phyloP scores from a whole-genome alignment of 2,113 vertebrate genomes.

The Pimephales promelas region DNA sequence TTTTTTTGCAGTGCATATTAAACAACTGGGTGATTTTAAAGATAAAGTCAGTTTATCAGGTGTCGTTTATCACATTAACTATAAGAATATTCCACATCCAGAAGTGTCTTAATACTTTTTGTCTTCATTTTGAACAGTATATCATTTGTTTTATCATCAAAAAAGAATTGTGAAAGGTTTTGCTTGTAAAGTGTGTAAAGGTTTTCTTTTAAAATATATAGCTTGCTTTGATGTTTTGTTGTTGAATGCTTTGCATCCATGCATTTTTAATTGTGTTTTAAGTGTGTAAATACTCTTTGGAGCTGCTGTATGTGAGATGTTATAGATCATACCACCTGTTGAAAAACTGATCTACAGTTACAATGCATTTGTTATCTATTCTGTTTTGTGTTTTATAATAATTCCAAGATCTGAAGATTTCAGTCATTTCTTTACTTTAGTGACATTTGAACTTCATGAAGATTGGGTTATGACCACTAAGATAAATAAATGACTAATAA shows the following conservation, averaged over 20 bases:
- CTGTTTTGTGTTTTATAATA: slow-evolving; percentile 26
- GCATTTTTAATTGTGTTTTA: not conserved
- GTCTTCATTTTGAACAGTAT: not conserved
- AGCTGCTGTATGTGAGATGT: not conserved
- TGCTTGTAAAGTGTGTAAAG: not conserved
- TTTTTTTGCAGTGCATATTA: not conserved
- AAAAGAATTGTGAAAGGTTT: too few species aligned
- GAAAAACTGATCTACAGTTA: not conserved
- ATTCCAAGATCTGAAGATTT: not conserved
- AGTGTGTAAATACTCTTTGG: not conserved
- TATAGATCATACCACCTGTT: not conserved
- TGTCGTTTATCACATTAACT: not conserved
- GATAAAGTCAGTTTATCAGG: not conserved
- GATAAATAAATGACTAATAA: not conserved
- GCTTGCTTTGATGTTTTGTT: not conserved
- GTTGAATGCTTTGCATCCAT: not conserved
- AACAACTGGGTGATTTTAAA: not conserved
- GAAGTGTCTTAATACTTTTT: not conserved
- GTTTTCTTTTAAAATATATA: not conserved
- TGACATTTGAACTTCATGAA: not conserved
- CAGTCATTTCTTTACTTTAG: not conserved
- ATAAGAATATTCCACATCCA: not conserved
- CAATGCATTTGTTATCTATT: not conserved
- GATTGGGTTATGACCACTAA: not conserved
- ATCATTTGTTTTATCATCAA: not conserved